Evolutionary conservation across 2,113 vertebrate genomes (phyloP).

Genomic region (Plotosus lineatus): DNA sequence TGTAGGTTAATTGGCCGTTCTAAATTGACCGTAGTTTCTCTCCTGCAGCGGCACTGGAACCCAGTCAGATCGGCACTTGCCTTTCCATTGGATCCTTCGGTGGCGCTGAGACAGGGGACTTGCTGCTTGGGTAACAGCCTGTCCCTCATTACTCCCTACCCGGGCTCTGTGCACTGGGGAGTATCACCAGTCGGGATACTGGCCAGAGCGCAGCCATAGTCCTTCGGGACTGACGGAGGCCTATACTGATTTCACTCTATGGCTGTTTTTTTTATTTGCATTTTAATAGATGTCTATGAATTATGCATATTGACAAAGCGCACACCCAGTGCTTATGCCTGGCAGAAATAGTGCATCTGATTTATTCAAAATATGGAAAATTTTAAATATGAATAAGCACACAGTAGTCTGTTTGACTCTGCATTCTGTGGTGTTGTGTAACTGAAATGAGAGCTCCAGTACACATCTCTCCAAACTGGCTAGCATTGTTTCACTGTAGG

Average conservation of each 20-base stretch:
- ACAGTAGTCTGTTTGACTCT: not conserved
- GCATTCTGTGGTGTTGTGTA: not conserved
- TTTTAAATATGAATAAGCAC: constrained; percentile 6
- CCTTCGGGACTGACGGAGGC: too few species aligned
- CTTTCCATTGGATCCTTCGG: too few species aligned
- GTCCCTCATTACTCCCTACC: too few species aligned
- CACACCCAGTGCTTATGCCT: not conserved
- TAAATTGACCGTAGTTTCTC: too few species aligned
- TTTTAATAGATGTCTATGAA: constrained; percentile 23
- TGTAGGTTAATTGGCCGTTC: too few species aligned
- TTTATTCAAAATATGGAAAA: constrained; percentile 25
- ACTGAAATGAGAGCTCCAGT: not conserved
- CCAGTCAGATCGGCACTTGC: too few species aligned
- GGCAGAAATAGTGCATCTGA: constrained; percentile 19
- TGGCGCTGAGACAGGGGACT: too few species aligned
- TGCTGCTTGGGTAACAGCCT: too few species aligned
- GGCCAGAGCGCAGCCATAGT: too few species aligned
- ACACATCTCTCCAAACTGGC: not conserved
- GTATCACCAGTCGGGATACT: too few species aligned
- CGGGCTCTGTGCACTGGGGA: too few species aligned
- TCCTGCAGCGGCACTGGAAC: too few species aligned
- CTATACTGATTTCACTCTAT: not conserved
- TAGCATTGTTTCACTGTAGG: not conserved
- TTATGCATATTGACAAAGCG: constrained; percentile 12
- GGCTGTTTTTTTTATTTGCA: constrained; percentile 28